Base-by-base conservation (phyloP, 1,140 invertebrate species). In the Caligus rogercresseyi region DNA sequence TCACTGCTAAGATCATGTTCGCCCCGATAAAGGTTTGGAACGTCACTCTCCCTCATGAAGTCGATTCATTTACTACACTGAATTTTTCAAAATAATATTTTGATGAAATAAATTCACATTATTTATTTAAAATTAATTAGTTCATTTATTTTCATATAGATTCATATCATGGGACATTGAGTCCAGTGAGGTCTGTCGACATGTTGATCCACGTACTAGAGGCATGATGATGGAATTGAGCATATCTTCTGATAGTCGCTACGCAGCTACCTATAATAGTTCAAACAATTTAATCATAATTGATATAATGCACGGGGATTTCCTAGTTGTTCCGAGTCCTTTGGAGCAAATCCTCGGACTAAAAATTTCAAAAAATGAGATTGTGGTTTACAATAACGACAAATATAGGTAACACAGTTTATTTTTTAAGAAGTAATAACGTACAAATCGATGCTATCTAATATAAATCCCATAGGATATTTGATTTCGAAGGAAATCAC, bases 131-230 rank as follows among this genome's bases (percentile, higher is more conserved):
- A 43, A 7, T 43, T n/a, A 7, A 57, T 57, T 19, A 24, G 55
- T 98, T 52, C 86, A 97, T 0, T 94, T 91, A 3, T 90, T 95
- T 69, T 97, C 92, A 1, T 98, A 95, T 70, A 83, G 87, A 70
- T 91, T 98, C 67, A 91, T 98, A 64, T 95, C 94, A 14, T 98
- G 92, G 86, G 93, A 98, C 75, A 74, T 97, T 14, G 86, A 86
- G 20, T 91, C 89, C 0, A 92, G 90, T 65, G 92, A 96, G 74
- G 76, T 95, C 69, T 85, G 87, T 0, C 76, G 89, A 58, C 86
- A 93, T 71, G 83, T 96, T 0, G 89, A 87, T 76, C 91, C 91
- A 0, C 87, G 88, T 53, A 83, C 95, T 16, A 86, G 89, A 69
- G 91, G 90, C 26, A 95, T 97, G 67, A 91, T 98, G 84, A 88